Base-by-base conservation (phyloP, 2,888 invertebrate genomes). In the Xylophagus ater region DNA sequence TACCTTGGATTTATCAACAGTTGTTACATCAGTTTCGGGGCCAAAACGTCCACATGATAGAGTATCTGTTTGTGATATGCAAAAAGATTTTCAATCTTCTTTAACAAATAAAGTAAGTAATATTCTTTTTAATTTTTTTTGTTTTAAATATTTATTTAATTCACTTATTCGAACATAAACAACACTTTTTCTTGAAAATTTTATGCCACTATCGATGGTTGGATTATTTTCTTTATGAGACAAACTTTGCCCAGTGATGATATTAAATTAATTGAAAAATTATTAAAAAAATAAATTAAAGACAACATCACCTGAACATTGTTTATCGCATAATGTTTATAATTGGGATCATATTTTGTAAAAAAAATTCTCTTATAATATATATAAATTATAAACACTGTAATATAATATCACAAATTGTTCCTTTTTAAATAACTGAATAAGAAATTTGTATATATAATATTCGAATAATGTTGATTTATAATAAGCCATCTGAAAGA, bases 11-110 rank as follows among this genome's bases (percentile, higher is more conserved):
- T 68, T 98, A 30, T 62, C 73, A 0, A 81, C 85, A 0, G 90
- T 98, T 1, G 90, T 88, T 34, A 88, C 96, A 2, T 94, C 92
- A 14, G 85, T 96, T 10, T 93, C 93, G 43, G 97, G 97, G 0
- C 97, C 97, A 0, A 98, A 98, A 60, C 68, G 97, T 36, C 97
- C 97, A 0, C 97, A 98, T 52, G 97, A 98, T 69, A 71, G 92
- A 15, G 93, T 98, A 4, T 76, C 92, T 0, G 89, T 96, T 0
- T 66, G 76, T 0, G 81, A 84, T 29, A 92, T 97, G 88, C 88
- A 92, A 60, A 66, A 69, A 9, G 96, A 97, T 63, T 98, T 97
- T 65, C 63, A 68, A 12, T 70, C 73, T 1, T 96, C 94, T 52
- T 74, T 98, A 9, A 74, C 72, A 10, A 90, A 76, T 55, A 93